Percentiles rank a stretch among this genome's conserved stretches.
phyloP scores from a whole-genome alignment of 2,113 vertebrate species.

The Hippocampus guttulatus region DNA sequence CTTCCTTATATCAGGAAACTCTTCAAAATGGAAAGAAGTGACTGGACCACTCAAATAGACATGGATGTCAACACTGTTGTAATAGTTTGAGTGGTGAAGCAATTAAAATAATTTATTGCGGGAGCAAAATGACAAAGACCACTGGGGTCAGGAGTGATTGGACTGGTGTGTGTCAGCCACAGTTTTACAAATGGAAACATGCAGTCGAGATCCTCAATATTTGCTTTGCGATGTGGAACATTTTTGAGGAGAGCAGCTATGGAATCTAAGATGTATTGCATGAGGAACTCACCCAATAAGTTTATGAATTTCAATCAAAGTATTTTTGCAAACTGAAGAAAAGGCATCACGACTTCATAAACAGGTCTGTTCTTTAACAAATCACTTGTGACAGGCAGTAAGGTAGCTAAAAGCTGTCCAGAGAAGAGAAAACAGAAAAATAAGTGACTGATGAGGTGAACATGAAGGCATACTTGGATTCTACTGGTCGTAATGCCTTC shows the following conservation, averaged over 20 bases:
- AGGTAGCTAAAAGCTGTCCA: conserved; percentile 21
- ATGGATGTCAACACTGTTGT: conserved; percentile 11
- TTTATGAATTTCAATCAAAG: conserved; percentile 17
- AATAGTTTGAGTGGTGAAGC: conserved; percentile 15
- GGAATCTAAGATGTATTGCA: conserved; percentile 32
- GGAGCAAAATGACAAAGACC: not conserved
- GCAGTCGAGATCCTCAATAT: conserved; percentile 14
- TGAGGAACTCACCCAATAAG: conserved; percentile 16
- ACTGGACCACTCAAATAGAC: not conserved
- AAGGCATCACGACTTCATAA: conserved; percentile 12
- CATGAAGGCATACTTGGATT: conserved; percentile 5
- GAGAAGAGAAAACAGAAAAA: conserved; percentile 18
- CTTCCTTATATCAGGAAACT: conserved; percentile 3
- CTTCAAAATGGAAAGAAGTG: conserved; percentile 6
- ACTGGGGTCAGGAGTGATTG: conserved; percentile 15
- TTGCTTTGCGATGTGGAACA: conserved; percentile 29
- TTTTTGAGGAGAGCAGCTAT: conserved; percentile 23
- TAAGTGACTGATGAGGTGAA: conserved; percentile 1
- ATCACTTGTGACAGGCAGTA: conserved; percentile 16
- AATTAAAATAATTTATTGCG: conserved; percentile 18
- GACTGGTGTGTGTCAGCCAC: conserved; percentile 16
- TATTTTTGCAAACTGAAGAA: conserved; percentile 22
- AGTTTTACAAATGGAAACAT: conserved; percentile 31
- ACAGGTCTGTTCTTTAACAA: conserved; percentile 20
- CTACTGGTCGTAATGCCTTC: not conserved